These are phyloP conservation scores for Trilocha varians DNA, from an alignment of 2,888 invertebrate species.

Conservation along the genomic window DNA sequence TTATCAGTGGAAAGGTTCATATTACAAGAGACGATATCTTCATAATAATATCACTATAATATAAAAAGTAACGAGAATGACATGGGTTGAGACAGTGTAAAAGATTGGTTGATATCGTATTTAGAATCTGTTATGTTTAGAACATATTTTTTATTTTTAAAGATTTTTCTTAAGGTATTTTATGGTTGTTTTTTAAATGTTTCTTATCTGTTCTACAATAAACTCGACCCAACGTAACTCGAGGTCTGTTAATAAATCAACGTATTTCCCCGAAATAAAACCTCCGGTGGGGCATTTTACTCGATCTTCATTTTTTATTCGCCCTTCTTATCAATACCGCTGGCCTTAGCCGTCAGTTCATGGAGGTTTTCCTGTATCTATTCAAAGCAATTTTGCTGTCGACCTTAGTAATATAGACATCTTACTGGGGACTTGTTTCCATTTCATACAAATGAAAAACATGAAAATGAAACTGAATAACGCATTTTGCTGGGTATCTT, in stretches of 20 bases:
- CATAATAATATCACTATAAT: no score
- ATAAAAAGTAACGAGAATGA: no score
- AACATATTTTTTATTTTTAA: no score
- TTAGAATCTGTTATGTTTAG: no score
- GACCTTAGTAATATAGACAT: not conserved
- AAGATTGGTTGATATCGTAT: no score
- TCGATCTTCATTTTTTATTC: conserved; percentile 19
- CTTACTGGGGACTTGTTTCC: no score
- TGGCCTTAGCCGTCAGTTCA: not conserved
- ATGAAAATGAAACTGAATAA: no score
- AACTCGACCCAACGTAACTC: conserved; percentile 17
- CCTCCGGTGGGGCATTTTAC: conserved; percentile 20
- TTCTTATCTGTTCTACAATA: conserved; percentile 28
- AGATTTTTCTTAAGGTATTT: not conserved
- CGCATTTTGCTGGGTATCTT: no score
- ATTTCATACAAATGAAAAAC: no score
- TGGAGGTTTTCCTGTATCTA: not conserved
- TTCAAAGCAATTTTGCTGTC: not conserved
- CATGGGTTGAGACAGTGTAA: no score
- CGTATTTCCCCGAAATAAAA: conserved; percentile 9
- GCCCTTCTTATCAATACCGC: conserved; percentile 14
- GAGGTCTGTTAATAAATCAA: conserved; percentile 34
- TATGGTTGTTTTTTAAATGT: conserved; percentile 2
- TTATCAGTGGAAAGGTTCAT: no score
- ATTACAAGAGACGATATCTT: no score